Conservation (phyloP, 2,797 vertebrate genomes). For the Euthynnus affinis region DNA sequence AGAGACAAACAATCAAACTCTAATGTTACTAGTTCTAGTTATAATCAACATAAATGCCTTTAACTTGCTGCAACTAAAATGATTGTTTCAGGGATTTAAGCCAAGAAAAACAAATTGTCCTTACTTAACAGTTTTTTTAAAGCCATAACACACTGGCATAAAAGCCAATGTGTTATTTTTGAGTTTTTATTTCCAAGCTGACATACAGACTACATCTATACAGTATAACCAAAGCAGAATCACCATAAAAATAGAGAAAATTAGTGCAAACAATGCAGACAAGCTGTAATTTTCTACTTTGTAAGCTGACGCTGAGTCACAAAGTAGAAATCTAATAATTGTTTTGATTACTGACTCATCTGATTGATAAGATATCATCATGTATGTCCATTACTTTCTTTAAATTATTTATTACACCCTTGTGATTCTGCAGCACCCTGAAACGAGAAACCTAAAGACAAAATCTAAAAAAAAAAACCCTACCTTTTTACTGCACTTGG, state of each 20-base stretch:
- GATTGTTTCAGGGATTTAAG: no score
- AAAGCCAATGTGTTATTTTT: no score
- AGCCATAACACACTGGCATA: no score
- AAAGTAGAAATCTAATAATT: background rate
- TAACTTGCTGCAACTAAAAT: no score
- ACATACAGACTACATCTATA: background rate
- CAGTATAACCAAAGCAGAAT: background rate
- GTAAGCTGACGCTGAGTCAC: background rate
- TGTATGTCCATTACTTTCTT: background rate
- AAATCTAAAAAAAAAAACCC: no score
- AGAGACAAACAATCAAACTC: no score
- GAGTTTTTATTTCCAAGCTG: no score
- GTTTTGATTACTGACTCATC: background rate
- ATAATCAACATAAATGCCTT: no score
- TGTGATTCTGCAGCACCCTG: background rate
- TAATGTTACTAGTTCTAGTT: no score
- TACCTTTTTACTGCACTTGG: conserved; percentile 97
- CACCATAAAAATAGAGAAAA: accelerated
- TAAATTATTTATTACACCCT: background rate
- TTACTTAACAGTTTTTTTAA: no score
- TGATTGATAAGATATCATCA: background rate
- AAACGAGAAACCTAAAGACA: background rate
- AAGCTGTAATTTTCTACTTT: background rate
- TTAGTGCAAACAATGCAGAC: background rate
- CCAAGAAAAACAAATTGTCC: no score